Base-by-base conservation (phyloP, 1,140 invertebrate species). In the Pseudomyrmex flavicornis region DNA sequence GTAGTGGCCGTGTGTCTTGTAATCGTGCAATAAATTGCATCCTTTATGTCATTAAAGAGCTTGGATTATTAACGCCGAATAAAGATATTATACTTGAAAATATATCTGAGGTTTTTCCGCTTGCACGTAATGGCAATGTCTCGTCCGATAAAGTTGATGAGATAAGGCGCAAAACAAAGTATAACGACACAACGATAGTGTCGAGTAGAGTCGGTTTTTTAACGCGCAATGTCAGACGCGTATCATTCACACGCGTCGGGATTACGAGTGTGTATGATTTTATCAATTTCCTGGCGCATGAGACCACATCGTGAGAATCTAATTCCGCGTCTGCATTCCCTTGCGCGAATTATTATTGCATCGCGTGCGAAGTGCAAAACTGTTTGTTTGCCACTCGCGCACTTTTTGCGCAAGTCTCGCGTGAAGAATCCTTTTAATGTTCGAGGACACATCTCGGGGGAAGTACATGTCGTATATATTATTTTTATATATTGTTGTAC, bases 221-320 rank as follows among this genome's bases (percentile, higher is more conserved):
- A 35, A 77, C 59, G 48, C 48, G 74, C 46, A 84, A 77, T 72
- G 65, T 52, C 82, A 54, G 52, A 75, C 76, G 22, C 15, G 17
- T 69, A 70, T 79, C 62, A 9, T 10, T 52, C 22, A 66, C 44
- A 59, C 20, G 12, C 52, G 26, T 70, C 61, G 17, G 59, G 59
- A 87, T 87, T 66, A 75, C 54, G 22, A 74, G 22, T 69, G 22
- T 69, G 17, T 54, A 17, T 52, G 82, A 87, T 74, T 74, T 35
- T 87, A 84, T 88, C 83, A 65, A 73, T 85, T 87, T 87, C 83
- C 68, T 79, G 52, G 48, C 35, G 26, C 35, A 76, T 80, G 68
- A 66, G 22, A 54, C 17, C 61, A 10, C 26, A n/a, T 65, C 84
- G 69, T 85, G 85, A 68, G 83, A 85, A 80, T 63, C 66, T 61